phyloP scores from a whole-genome alignment of 2,888 invertebrate species.

The Tetragonula carbonaria region DNA sequence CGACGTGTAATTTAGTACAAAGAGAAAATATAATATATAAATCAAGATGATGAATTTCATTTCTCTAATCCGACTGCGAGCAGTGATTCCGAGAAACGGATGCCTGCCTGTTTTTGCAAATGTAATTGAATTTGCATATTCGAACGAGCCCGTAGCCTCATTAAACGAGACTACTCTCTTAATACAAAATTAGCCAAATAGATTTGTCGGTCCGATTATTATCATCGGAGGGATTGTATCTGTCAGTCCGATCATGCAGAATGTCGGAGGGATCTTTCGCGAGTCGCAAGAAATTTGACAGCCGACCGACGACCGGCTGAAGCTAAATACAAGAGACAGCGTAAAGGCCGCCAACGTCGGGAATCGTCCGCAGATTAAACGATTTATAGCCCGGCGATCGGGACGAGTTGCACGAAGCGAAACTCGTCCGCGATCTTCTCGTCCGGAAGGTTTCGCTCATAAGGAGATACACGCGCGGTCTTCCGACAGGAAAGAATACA shows the following conservation, averaged over 20 bases:
- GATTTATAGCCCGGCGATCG: slow-evolving; percentile 43
- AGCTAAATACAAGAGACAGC: slow-evolving; percentile 54
- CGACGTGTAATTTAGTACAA: not conserved
- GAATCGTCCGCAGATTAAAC: slow-evolving; percentile 51
- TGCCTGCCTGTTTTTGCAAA: not conserved
- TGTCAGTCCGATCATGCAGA: slow-evolving; percentile 50
- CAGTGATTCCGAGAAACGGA: not conserved
- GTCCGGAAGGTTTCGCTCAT: slow-evolving; percentile 2
- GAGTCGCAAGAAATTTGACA: slow-evolving; percentile 60
- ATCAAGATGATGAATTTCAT: not conserved
- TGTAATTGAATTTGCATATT: not conserved
- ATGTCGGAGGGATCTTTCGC: slow-evolving; percentile 37
- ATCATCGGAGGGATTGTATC: slow-evolving; percentile 55
- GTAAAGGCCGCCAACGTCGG: slow-evolving; percentile 41
- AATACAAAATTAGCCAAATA: slow-evolving; percentile 44
- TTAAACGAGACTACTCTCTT: not conserved
- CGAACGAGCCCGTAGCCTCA: not conserved
- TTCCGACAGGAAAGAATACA: slow-evolving; percentile 35
- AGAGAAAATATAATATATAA: not conserved
- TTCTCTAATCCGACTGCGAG: not conserved
- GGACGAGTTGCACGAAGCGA: slow-evolving; percentile 5
- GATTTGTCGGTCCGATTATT: slow-evolving; percentile 75
- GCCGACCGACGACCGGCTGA: slow-evolving; percentile 54
- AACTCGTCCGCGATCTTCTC: slow-evolving; percentile 20
- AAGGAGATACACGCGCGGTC: not conserved